Conservation (phyloP, 2,888 invertebrate species). For the Argynnis bischoffii region DNA sequence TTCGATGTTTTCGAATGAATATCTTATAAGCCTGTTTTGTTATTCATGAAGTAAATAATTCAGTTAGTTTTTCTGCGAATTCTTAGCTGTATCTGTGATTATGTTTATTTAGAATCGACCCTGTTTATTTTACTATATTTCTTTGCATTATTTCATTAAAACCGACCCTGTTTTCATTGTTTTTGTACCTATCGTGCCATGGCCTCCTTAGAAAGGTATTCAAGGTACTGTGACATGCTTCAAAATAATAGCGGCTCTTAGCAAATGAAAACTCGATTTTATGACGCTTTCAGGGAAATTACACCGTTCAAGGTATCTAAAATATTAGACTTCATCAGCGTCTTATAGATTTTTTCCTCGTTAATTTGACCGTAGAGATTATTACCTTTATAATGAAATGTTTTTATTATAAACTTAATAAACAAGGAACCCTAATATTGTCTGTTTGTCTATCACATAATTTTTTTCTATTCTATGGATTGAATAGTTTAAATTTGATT, state of each 20-base stretch:
- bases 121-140: background rate
- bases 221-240: slow-evolving; percentile 57
- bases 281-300: slow-evolving; percentile 68
- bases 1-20: slow-evolving; percentile 37
- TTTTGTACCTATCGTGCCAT: slow-evolving; percentile 31
- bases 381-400: slow-evolving; percentile 5
- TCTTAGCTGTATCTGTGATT: background rate
- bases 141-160: background rate
- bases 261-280: slow-evolving; percentile 74
- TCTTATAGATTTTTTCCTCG: slow-evolving; percentile 38
- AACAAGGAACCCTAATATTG: too few relatives aligned
- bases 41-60: slow-evolving; percentile 32
- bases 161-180: background rate
- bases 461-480: too few relatives aligned
- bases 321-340: slow-evolving; percentile 52
- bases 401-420: too few relatives aligned
- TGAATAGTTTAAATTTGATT: too few relatives aligned
- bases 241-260: slow-evolving; percentile 64
- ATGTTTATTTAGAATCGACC: background rate
- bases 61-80: slow-evolving; percentile 12
- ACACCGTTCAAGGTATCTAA: slow-evolving; percentile 50
- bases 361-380: slow-evolving; percentile 40
- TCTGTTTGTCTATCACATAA: too few relatives aligned
- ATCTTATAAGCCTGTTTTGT: slow-evolving; percentile 28
- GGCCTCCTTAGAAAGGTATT: slow-evolving; percentile 39